Evolutionary conservation across 2,888 invertebrate species (phyloP), one percentile per base, ranked within the genome.

Genomic region (Melolontha melolontha): DNA sequence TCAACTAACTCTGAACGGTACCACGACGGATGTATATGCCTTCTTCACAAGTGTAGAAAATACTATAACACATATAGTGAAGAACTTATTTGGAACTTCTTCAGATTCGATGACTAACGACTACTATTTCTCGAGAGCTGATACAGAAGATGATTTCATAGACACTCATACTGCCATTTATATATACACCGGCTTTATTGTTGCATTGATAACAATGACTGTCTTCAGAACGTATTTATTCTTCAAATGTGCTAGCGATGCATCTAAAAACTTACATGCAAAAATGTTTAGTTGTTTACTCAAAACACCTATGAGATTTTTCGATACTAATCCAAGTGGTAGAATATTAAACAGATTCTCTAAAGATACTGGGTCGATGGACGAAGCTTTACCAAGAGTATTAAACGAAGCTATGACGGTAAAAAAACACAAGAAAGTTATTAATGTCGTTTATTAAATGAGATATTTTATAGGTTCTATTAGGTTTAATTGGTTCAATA

Each of bases 291-390:
- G 87, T 50, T 88, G 91, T 52, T 87, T 97, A 76, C 85, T 95
- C 5, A 85, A 90, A 71, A 89, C 94, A 0, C 91, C 91, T 0
- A 92, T 95, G 88, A 82, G 89, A 12, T 97, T 97, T 85, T 97
- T 96, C 79, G 93, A 96, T 76, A 88, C 86, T 0, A 96, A 96
- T 84, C 92, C 95, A 0, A 90, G 91, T 70, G 93, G 93, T 87
- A 82, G 82, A 68, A 89, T 93, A 73, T 81, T 93, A 40, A 93
- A 93, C 81, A 84, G 93, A 57, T 93, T 93, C 80, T 90, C 93
- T 0, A 93, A 92, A 78, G 93, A 93, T 76, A 87, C 92, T 78
- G 91, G 92, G 0, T 87, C 89, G 0, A 88, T 92, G 78, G 92
- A 92, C 73, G 92, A 92, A 75, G 78, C 88, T 14, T 79, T 91